phyloP scores from a whole-genome alignment of 2,113 vertebrate species.

The Saccopteryx bilineata region DNA sequence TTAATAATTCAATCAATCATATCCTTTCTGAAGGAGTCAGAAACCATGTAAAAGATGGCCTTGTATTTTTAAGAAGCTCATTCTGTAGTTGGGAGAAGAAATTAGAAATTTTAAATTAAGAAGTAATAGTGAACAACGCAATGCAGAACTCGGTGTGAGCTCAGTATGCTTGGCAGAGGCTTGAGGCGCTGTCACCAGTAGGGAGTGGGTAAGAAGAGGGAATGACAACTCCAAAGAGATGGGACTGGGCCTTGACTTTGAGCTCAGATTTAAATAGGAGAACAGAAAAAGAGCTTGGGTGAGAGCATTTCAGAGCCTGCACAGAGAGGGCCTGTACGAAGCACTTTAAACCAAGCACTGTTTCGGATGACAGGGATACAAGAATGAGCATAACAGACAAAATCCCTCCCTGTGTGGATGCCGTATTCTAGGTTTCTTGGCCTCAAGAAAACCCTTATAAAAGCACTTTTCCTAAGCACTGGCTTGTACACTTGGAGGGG shows the following conservation, averaged over 20 bases:
- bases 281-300: background rate
- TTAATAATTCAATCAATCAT: background rate
- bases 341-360: background rate
- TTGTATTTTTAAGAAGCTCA: background rate
- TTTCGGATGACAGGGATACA: background rate
- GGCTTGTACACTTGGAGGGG: background rate
- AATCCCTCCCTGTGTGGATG: background rate
- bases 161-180: background rate
- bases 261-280: background rate
- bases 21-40: constrained; percentile 31
- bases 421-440: too few species aligned
- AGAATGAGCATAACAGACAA: background rate
- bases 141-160: background rate
- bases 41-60: background rate
- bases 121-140: background rate
- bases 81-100: background rate
- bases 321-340: background rate
- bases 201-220: background rate
- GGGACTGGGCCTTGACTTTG: background rate
- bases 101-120: background rate
- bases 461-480: background rate
- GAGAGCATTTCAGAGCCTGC: background rate
- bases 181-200: background rate
- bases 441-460: background rate
- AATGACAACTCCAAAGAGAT: background rate